Base-by-base conservation (phyloP, 1,140 invertebrate genomes). In the Hormaphis cornu region DNA sequence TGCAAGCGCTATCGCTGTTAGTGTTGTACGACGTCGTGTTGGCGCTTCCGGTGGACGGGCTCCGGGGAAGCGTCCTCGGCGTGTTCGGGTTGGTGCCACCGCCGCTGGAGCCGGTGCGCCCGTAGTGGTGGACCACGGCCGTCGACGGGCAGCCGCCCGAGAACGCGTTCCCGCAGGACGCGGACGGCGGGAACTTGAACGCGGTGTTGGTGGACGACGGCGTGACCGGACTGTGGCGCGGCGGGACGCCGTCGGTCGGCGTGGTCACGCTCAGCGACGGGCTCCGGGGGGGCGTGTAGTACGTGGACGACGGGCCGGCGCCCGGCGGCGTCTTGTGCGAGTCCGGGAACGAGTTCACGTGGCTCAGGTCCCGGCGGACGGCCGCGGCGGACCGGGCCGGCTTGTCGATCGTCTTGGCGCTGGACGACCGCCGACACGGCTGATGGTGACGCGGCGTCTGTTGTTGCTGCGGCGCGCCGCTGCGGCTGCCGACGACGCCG, bases 171-270 rank as follows among this genome's bases (percentile, higher is more conserved):
- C 16, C 6, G n/a, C 48, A 22, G 48, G n/a, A 18, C 42, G 18
- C 24, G 20, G 26, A 16, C 26, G 40, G 54, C 22, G 40, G 53
- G 26, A 70, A 70, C 24, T 70, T 70, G 12, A 70, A 70, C 16
- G 58, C 69, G 4, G 53, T 58, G n/a, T n/a, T n/a, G n/a, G n/a
- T 26, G 20, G 50, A 56, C 50, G 69, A 70, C 28, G 69, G 53
- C 1, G 69, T 70, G 20, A 22, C 58, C 1, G 69, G 69, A 22
- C 69, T 70, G 14, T 42, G 52, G 9, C 53, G 50, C 1, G 54
- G 69, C 0, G 28, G 28, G n/a, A n/a, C n/a, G 5, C 12, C 20
- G n/a, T 54, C 52, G n/a, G 52, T 58, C 20, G 53, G 40, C 12
- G 69, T 56, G 35, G 52, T 56, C 40, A 46, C 50, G 40, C 53